Conservation (phyloP, 23 tunicate genomes). For the Oikopleura vanhoeffeni region DNA sequence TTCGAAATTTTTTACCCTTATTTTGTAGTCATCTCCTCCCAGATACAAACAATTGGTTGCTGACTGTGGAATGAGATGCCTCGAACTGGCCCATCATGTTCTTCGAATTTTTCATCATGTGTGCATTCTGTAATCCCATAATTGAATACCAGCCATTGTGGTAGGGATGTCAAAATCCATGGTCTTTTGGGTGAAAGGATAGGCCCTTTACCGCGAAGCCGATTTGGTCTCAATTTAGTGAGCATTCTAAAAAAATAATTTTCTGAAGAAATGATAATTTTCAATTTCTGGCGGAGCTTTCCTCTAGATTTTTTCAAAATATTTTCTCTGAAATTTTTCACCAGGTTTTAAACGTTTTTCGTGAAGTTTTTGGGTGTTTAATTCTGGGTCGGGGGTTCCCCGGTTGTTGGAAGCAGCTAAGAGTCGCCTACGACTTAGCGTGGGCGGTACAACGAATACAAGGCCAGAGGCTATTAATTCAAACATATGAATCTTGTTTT, state of each 20-base stretch:
- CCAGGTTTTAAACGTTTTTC: too few relatives aligned
- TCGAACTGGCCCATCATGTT: constrained; percentile 97
- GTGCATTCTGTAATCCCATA: constrained; percentile 94
- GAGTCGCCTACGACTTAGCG: too few relatives aligned
- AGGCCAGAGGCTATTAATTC: too few relatives aligned
- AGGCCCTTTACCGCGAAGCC: constrained; percentile 75
- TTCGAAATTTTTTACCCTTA: constrained; percentile 65
- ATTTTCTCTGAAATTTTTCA: too few relatives aligned
- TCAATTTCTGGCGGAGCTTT: neutral
- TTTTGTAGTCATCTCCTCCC: constrained; percentile 98
- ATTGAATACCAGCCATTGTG: constrained; percentile 81
- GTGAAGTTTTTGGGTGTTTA: too few relatives aligned
- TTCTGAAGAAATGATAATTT: constrained; percentile 34
- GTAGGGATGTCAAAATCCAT: constrained; percentile 56
- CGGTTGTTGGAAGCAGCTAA: too few relatives aligned
- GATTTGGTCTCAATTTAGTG: constrained; percentile 86
- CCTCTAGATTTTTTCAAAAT: too few relatives aligned
- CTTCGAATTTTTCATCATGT: constrained; percentile 84
- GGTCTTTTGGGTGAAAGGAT: constrained; percentile 85
- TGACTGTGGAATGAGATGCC: constrained; percentile 86
- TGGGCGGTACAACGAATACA: too few relatives aligned
- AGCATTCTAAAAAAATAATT: too few relatives aligned
- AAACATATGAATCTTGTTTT: too few relatives aligned
- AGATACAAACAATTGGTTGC: constrained; percentile 86
- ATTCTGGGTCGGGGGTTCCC: too few relatives aligned